Conservation (phyloP, 2,113 vertebrate genomes). For the Astur gentilis region DNA sequence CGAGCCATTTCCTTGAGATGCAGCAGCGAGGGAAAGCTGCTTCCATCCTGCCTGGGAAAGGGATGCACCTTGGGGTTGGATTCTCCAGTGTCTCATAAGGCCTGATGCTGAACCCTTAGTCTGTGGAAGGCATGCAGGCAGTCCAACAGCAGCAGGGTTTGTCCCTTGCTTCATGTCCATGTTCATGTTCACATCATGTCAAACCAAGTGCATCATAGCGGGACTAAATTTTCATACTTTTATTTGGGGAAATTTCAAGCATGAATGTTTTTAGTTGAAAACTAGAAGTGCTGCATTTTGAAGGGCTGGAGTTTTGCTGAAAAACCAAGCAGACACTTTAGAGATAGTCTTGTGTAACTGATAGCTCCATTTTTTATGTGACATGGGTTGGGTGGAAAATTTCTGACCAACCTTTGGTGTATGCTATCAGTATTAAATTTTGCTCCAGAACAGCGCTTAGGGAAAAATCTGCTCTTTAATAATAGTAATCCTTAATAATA, state of each 20-base stretch:
- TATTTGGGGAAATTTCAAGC: background rate
- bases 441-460: background rate
- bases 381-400: background rate
- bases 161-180: background rate
- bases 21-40: background rate
- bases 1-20: fast-evolving
- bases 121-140: fast-evolving
- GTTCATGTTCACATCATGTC: fast-evolving
- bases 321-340: background rate
- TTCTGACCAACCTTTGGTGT: background rate
- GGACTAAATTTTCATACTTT: background rate
- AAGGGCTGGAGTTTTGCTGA: background rate
- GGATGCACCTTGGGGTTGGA: fast-evolving
- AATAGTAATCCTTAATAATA: background rate
- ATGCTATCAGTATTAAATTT: background rate
- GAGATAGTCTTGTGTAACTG: background rate
- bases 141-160: background rate
- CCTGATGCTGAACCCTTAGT: background rate
- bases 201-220: fast-evolving
- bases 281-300: fast-evolving
- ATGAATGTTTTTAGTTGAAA: background rate
- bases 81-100: fast-evolving
- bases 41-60: background rate
- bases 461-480: background rate
- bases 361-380: background rate